Evolutionary conservation across 2,888 invertebrate genomes (phyloP).

Genomic region (Coremacera marginata): DNA sequence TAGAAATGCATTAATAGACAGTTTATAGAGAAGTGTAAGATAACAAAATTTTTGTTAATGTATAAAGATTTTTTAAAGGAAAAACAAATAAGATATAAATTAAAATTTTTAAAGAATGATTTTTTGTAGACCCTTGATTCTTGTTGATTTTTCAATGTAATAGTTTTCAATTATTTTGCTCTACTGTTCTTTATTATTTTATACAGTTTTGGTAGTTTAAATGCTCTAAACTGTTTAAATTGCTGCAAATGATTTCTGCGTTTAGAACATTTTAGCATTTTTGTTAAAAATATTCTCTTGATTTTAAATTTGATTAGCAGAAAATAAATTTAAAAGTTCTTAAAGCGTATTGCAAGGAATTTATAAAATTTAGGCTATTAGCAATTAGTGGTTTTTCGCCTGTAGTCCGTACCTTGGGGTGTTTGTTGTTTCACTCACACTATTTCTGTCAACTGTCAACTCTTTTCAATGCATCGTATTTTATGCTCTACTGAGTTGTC

Average conservation of each 20-base stretch:
- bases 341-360: too few relatives aligned
- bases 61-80: too few relatives aligned
- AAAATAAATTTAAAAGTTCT: too few relatives aligned
- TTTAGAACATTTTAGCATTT: not conserved
- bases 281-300: not conserved
- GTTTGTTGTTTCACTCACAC: conserved; percentile 2
- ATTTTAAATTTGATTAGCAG: not conserved
- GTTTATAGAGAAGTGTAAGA: too few relatives aligned
- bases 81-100: too few relatives aligned
- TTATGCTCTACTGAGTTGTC: conserved; percentile 49
- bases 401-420: not conserved
- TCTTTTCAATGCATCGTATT: conserved; percentile 17
- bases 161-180: not conserved
- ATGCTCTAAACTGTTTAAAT: not conserved
- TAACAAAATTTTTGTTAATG: too few relatives aligned
- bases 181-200: not conserved
- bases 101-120: too few relatives aligned
- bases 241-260: not conserved
- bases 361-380: too few relatives aligned
- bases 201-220: not conserved
- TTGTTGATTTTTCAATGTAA: too few relatives aligned
- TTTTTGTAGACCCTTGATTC: too few relatives aligned
- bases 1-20: too few relatives aligned
- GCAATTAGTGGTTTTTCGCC: too few relatives aligned
- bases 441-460: conserved; percentile 2